These are phyloP conservation scores for Tenthredo notha DNA, from an alignment of 2,888 invertebrate species.

Conservation along the genomic window DNA sequence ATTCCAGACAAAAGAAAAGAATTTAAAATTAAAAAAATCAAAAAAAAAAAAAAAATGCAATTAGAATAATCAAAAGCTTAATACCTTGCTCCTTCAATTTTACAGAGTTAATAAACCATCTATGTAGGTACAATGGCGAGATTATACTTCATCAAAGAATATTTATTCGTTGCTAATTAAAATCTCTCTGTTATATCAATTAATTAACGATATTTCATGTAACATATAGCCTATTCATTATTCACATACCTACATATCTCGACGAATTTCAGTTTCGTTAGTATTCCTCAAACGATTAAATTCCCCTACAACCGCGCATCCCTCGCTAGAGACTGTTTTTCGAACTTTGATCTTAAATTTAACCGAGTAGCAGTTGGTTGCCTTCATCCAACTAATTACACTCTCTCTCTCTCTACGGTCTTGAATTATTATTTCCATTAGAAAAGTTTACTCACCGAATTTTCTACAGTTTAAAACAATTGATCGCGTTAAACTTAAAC, in stretches of 20 bases:
- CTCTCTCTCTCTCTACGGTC: not conserved
- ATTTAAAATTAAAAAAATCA: too few relatives aligned
- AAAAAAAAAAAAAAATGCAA: not conserved
- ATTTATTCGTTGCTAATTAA: constrained; percentile 1
- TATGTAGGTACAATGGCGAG: not conserved
- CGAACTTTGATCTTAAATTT: constrained; percentile 46
- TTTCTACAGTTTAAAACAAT: not conserved
- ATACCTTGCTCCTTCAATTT: not conserved
- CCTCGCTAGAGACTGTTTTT: not conserved
- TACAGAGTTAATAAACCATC: constrained; percentile 10
- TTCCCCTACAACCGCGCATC: not conserved
- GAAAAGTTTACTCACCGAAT: constrained; percentile 4
- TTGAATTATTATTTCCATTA: constrained; percentile 51
- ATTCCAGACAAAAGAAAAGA: not conserved
- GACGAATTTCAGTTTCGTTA: not conserved
- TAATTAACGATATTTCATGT: not conserved
- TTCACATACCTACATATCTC: not conserved
- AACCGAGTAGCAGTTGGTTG: constrained; percentile 31
- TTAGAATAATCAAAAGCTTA: constrained; percentile 7
- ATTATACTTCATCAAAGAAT: not conserved
- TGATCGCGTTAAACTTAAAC: not conserved
- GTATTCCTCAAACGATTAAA: constrained; percentile 1
- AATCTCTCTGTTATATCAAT: constrained; percentile 5
- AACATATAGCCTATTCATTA: not conserved
- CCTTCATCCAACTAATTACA: constrained; percentile 36